Conservation (phyloP, 2,113 vertebrate genomes). For the Fregetta grallaria region DNA sequence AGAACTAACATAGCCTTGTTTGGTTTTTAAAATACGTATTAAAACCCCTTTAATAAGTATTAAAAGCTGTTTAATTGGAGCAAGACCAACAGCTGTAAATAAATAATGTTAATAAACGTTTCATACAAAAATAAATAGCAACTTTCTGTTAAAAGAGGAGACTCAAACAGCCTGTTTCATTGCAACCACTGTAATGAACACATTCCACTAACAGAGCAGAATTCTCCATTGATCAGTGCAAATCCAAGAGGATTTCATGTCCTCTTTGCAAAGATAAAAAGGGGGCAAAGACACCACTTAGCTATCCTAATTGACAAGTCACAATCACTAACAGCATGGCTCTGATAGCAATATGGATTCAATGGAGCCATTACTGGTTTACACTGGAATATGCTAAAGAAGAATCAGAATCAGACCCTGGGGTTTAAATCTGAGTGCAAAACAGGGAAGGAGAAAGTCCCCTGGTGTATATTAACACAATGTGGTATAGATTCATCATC, state of each 20-base stretch:
- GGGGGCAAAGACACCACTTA: not conserved
- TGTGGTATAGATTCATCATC: not conserved
- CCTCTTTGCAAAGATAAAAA: not conserved
- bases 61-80: not conserved
- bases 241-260: not conserved
- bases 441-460: not conserved
- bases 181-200: not conserved
- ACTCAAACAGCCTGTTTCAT: not conserved
- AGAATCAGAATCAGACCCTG: not conserved
- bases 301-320: not conserved
- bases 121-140: not conserved
- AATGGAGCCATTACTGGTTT: not conserved
- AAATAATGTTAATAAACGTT: not conserved
- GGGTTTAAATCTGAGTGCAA: not conserved
- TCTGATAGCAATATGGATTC: not conserved
- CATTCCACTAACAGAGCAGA: not conserved
- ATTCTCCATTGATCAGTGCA: not conserved
- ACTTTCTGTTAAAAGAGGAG: not conserved
- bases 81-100: not conserved
- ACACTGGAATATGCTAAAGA: not conserved
- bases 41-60: not conserved
- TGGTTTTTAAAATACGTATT: not conserved
- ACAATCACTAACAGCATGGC: not conserved
- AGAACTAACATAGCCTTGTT: not conserved
- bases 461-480: not conserved